These are phyloP conservation scores for Glaucomys volans DNA, from an alignment of 2,113 vertebrate genomes.

Conservation along the genomic window DNA sequence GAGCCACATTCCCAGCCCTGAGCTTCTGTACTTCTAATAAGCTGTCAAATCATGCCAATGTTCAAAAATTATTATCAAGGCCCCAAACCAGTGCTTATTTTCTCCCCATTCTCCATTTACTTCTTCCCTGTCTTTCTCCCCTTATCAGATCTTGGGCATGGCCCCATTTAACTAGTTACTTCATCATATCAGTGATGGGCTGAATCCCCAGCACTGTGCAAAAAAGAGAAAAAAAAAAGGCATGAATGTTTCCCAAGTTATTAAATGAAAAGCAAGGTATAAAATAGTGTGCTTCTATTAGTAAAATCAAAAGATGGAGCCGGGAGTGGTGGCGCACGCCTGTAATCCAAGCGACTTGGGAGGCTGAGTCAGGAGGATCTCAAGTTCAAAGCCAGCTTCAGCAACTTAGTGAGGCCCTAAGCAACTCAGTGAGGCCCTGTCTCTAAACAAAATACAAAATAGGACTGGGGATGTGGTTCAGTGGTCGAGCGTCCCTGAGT, in stretches of 20 bases:
- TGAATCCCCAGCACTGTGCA: not conserved
- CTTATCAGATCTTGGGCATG: not conserved
- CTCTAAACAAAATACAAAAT: too few species aligned
- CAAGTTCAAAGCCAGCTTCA: too few species aligned
- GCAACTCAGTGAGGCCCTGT: too few species aligned
- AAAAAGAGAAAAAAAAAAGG: not conserved
- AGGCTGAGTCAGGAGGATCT: too few species aligned
- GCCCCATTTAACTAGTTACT: not conserved
- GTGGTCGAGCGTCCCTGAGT: too few species aligned
- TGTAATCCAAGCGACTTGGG: too few species aligned
- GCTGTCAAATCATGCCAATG: not conserved
- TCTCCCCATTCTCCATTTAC: not conserved
- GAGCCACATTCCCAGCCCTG: too few species aligned
- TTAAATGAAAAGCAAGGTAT: slow-evolving; percentile 34
- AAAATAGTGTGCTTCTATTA: slow-evolving; percentile 23
- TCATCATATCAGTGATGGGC: not conserved
- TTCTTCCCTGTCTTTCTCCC: slow-evolving; percentile 17
- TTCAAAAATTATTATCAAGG: not conserved
- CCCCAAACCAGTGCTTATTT: not conserved
- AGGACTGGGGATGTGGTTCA: too few species aligned
- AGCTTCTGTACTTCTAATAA: slow-evolving; percentile 44
- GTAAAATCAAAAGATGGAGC: slow-evolving; percentile 14
- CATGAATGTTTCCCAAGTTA: not conserved
- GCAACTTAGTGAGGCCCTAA: too few species aligned
- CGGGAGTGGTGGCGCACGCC: too few species aligned